phyloP scores from a whole-genome alignment of 1,140 invertebrate species.

The Coelopa frigida region DNA sequence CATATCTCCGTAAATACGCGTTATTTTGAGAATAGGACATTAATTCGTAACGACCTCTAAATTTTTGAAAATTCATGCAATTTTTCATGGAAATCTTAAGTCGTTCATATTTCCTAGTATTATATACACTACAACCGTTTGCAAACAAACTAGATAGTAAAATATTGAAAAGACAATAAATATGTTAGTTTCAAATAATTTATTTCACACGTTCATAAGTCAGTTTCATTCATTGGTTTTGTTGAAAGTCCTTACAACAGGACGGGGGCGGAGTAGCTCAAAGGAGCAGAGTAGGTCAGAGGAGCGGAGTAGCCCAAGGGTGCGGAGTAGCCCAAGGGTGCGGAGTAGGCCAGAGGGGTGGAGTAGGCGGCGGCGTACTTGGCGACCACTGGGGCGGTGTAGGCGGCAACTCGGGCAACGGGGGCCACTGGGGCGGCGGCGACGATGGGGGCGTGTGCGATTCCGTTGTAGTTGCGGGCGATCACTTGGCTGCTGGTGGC shows the following conservation, averaged over 20 bases:
- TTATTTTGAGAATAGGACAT: too few relatives aligned
- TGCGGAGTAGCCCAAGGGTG: slow-evolving; percentile 1
- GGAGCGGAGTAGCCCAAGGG: slow-evolving; percentile 4
- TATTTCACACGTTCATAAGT: too few relatives aligned
- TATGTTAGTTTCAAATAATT: neutral
- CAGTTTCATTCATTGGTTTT: too few relatives aligned
- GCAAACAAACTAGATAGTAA: too few relatives aligned
- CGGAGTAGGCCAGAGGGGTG: slow-evolving; percentile 12
- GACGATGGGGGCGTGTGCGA: slow-evolving; percentile 28
- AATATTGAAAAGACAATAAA: too few relatives aligned
- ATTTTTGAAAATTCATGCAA: too few relatives aligned
- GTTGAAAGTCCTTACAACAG: slow-evolving; percentile 2
- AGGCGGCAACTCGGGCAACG: slow-evolving; percentile 16
- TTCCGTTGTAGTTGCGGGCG: slow-evolving; percentile 46
- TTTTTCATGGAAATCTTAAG: too few relatives aligned
- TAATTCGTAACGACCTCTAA: too few relatives aligned
- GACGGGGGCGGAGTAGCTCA: slow-evolving; percentile 1
- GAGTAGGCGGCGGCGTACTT: slow-evolving; percentile 17
- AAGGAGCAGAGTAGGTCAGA: neutral
- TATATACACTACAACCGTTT: too few relatives aligned
- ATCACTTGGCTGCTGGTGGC: slow-evolving; percentile 46
- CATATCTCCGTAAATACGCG: too few relatives aligned
- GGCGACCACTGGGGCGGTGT: slow-evolving; percentile 12
- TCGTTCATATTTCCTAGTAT: too few relatives aligned
- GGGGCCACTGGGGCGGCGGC: slow-evolving; percentile 26